Percentiles rank a stretch among this genome's conserved stretches.
phyloP scores from a whole-genome alignment of 2,797 vertebrate species.

The Cyprinella venusta region DNA sequence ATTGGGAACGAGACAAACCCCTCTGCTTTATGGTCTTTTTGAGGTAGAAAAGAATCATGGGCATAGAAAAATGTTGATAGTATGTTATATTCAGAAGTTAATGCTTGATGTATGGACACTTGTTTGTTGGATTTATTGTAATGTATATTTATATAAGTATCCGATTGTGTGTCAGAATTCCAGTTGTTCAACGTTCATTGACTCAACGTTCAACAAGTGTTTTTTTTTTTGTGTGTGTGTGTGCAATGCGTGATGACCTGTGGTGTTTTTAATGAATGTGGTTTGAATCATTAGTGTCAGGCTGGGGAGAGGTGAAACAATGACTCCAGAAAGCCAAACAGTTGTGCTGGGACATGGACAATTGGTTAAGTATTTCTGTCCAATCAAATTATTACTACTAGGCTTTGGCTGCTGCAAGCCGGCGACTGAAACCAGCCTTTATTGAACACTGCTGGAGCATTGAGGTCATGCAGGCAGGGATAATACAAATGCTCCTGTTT shows the following conservation, averaged over 20 bases:
- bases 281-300: conserved; percentile 68
- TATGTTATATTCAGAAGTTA: not conserved
- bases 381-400: conserved; percentile 73
- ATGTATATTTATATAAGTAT: not conserved
- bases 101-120: not conserved
- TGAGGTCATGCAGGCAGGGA: conserved; percentile 37
- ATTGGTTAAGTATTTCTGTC: conserved; percentile 63
- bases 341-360: conserved; percentile 43
- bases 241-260: conserved; percentile 24
- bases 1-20: not conserved
- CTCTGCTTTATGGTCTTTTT: not conserved
- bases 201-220: too few relatives aligned
- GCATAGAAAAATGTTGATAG: not conserved
- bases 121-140: not conserved
- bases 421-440: conserved; percentile 65
- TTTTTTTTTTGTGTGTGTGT: not conserved
- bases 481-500: conserved; percentile 21
- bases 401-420: conserved; percentile 60
- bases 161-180: conserved; percentile 44
- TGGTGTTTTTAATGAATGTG: conserved; percentile 70
- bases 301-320: conserved; percentile 69
- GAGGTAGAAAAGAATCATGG: not conserved
- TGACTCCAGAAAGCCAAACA: conserved; percentile 70
- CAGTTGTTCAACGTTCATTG: conserved; percentile 8
- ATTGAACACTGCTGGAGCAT: conserved; percentile 64